Evolutionary conservation across 1,140 invertebrate species (phyloP).

Genomic region (Eciton burchellii): DNA sequence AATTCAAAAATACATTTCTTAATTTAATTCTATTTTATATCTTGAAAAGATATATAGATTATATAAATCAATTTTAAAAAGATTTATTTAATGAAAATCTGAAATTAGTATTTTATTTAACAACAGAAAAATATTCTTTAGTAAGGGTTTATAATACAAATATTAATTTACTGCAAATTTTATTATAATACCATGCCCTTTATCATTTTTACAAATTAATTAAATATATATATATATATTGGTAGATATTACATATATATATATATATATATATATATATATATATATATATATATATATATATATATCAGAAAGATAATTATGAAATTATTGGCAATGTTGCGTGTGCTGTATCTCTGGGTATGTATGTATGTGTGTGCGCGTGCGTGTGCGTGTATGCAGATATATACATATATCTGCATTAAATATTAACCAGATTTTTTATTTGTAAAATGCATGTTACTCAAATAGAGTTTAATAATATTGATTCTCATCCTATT

Average conservation of each 20-base stretch:
- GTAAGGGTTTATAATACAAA: conserved; percentile 40
- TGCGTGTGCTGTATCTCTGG: too few relatives aligned
- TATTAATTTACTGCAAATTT: conserved; percentile 50
- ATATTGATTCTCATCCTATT: conserved; percentile 59
- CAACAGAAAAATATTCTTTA: conserved; percentile 36
- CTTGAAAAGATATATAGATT: background rate
- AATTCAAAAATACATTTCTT: conserved; percentile 26
- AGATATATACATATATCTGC: conserved; percentile 13
- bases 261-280: conserved; percentile 2
- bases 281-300: background rate
- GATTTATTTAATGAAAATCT: background rate
- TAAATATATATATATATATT: conserved; percentile 43
- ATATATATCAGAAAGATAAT: conserved; percentile 19
- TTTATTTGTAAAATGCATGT: conserved; percentile 6
- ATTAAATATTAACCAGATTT: background rate
- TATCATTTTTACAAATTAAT: conserved; percentile 54
- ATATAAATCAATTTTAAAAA: background rate
- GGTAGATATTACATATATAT: background rate
- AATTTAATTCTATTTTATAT: conserved; percentile 17
- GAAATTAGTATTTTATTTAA: conserved; percentile 41
- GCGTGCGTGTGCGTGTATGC: conserved; percentile 43
- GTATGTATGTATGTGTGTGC: background rate
- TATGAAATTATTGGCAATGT: conserved; percentile 34
- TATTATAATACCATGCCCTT: conserved; percentile 48
- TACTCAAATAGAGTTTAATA: conserved; percentile 17